These are phyloP conservation scores for Neodontobutis hainanensis DNA, from an alignment of 2,113 vertebrate genomes.

Conservation along the genomic window DNA sequence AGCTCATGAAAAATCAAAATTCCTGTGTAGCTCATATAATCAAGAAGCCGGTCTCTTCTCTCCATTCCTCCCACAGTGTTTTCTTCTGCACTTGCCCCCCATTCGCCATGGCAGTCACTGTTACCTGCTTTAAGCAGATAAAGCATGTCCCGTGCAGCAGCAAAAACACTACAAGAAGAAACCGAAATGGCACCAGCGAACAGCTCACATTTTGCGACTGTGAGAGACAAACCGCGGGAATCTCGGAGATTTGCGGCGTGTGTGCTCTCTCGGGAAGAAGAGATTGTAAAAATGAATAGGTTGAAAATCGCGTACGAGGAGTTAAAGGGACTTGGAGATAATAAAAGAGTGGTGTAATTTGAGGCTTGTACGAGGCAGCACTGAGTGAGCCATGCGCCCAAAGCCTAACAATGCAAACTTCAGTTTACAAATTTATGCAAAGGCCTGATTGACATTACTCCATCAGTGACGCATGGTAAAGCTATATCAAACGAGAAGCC, in stretches of 20 bases:
- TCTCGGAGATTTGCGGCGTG: conserved; percentile 79
- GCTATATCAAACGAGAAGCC: conserved; percentile 55
- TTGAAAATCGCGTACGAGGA: conserved; percentile 79
- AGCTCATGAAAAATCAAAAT: conserved; percentile 60
- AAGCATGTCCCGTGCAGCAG: conserved; percentile 25
- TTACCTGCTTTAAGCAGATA: conserved; percentile 63
- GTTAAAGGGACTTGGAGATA: conserved; percentile 76
- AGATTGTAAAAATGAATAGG: conserved; percentile 81
- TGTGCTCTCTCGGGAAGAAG: conserved; percentile 77
- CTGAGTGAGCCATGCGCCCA: conserved; percentile 51
- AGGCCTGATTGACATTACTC: conserved; percentile 65
- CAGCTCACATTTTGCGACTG: conserved; percentile 53
- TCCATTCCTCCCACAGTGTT: conserved; percentile 32
- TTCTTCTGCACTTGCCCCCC: conserved; percentile 55
- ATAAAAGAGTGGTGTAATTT: conserved; percentile 78
- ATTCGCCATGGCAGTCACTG: conserved; percentile 53
- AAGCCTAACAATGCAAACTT: conserved; percentile 61
- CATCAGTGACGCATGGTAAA: conserved; percentile 45
- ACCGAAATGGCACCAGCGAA: conserved; percentile 47
- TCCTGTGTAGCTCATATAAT: conserved; percentile 55
- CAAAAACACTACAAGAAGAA: conserved; percentile 28
- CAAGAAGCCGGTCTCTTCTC: conserved; percentile 24
- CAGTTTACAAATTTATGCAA: conserved; percentile 63
- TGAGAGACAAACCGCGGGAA: conserved; percentile 71
- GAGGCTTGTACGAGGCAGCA: conserved; percentile 67